phyloP scores from a whole-genome alignment of 2,888 invertebrate genomes.

The Eupeodes luniger region DNA sequence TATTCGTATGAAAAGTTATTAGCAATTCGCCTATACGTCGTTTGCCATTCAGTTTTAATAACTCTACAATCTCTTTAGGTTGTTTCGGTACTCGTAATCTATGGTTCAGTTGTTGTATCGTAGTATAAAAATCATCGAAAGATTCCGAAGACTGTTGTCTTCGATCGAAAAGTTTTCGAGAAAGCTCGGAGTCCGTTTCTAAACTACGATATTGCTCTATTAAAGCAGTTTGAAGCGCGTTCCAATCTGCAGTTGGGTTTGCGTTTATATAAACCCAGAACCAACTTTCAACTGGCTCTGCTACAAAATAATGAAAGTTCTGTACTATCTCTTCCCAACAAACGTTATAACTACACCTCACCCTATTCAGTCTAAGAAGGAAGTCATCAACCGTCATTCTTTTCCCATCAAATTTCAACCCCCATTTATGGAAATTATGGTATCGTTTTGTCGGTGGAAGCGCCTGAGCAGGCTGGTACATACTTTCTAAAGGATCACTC shows the following conservation, averaged over 20 bases:
- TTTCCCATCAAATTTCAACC: neutral
- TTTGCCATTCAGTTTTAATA: neutral
- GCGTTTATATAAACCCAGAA: neutral
- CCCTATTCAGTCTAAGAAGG: neutral
- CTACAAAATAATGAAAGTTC: neutral
- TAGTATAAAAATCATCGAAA: neutral
- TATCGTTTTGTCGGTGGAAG: neutral
- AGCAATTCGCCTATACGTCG: neutral
- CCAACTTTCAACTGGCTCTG: neutral
- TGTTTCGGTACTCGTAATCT: neutral
- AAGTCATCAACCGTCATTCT: neutral
- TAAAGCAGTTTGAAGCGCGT: neutral
- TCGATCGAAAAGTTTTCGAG: neutral
- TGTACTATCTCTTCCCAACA: neutral
- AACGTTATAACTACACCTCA: neutral
- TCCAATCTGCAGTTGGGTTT: neutral
- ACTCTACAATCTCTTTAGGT: too few species aligned
- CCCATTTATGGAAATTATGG: neutral
- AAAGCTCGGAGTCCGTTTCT: neutral
- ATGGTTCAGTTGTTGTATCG: neutral
- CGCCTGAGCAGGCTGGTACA: neutral
- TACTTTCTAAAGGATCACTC: neutral
- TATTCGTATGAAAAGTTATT: neutral
- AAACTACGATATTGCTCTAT: neutral
- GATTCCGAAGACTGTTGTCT: neutral